Evolutionary conservation across 2,797 vertebrate genomes (phyloP).

Genomic region (Lutjanus campechanus): DNA sequence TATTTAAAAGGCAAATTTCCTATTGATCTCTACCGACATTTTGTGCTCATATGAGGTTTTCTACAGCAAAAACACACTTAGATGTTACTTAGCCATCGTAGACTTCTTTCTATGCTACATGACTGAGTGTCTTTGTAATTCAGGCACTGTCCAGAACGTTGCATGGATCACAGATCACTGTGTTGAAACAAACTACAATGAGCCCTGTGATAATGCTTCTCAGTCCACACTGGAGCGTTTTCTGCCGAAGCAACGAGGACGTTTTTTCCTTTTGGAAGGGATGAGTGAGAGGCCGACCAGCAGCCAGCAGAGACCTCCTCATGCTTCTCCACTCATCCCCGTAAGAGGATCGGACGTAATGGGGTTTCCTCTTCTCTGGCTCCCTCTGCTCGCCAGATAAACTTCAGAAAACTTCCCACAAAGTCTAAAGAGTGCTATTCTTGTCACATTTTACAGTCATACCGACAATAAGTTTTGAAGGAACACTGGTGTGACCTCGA

Average conservation of each 20-base stretch:
- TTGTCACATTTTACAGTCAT: slow-evolving; percentile 68
- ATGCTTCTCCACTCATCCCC: slow-evolving; percentile 75
- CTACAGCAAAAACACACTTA: slow-evolving; percentile 13
- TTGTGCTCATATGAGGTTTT: slow-evolving; percentile 19
- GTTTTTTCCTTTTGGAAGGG: slow-evolving; percentile 53
- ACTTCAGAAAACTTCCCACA: slow-evolving; percentile 67
- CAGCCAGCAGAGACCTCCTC: slow-evolving; percentile 70
- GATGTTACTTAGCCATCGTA: slow-evolving; percentile 39
- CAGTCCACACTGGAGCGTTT: slow-evolving; percentile 40
- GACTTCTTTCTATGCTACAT: slow-evolving; percentile 32
- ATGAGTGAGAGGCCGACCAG: slow-evolving; percentile 68
- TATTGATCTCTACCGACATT: slow-evolving; percentile 41
- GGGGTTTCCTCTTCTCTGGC: slow-evolving; percentile 75
- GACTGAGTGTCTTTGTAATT: slow-evolving; percentile 49
- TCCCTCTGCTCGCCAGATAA: slow-evolving; percentile 74
- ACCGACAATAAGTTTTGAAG: slow-evolving; percentile 50
- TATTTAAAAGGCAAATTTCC: slow-evolving; percentile 53
- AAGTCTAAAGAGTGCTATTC: slow-evolving; percentile 63
- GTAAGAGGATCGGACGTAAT: slow-evolving; percentile 82
- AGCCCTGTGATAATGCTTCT: slow-evolving; percentile 53
- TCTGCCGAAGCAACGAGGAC: slow-evolving; percentile 50
- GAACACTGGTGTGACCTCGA: slow-evolving; percentile 64
- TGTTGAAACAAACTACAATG: slow-evolving; percentile 53
- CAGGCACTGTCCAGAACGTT: slow-evolving; percentile 33
- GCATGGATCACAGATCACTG: slow-evolving; percentile 55